phyloP scores from a whole-genome alignment of 2,113 vertebrate species.

The Psittacus erithacus region DNA sequence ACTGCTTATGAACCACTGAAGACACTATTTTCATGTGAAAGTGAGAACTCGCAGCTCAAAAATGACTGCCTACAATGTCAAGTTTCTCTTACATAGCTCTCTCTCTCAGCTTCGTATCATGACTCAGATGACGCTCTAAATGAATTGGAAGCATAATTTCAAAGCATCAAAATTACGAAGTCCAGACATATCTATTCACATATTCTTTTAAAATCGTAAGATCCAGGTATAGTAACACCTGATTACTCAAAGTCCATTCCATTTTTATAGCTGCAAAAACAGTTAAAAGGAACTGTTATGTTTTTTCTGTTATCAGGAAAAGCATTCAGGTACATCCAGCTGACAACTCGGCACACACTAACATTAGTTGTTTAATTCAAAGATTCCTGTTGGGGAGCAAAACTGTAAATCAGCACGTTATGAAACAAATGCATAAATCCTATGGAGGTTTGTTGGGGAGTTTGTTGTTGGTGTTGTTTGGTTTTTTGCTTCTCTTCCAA shows the following conservation, averaged over 20 bases:
- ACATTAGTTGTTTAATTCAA: not conserved
- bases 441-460: not conserved
- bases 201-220: not conserved
- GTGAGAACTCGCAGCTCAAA: not conserved
- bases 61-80: not conserved
- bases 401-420: not conserved
- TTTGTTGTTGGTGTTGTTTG: not conserved
- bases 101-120: not conserved
- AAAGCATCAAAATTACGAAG: not conserved
- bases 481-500: not conserved
- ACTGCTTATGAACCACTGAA: not conserved
- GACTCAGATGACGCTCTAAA: slow-evolving; percentile 15
- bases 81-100: not conserved
- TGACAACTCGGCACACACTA: not conserved
- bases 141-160: slow-evolving; percentile 10
- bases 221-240: not conserved
- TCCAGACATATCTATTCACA: not conserved
- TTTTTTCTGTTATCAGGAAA: not conserved
- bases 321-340: slow-evolving; percentile 1
- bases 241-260: not conserved
- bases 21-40: not conserved
- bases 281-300: slow-evolving; percentile 6
- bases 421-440: not conserved
- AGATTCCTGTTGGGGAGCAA: not conserved
- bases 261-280: slow-evolving; percentile 2